Evolutionary conservation across 2,888 invertebrate genomes (phyloP).

Genomic region (Orthonychiurus folsomi): DNA sequence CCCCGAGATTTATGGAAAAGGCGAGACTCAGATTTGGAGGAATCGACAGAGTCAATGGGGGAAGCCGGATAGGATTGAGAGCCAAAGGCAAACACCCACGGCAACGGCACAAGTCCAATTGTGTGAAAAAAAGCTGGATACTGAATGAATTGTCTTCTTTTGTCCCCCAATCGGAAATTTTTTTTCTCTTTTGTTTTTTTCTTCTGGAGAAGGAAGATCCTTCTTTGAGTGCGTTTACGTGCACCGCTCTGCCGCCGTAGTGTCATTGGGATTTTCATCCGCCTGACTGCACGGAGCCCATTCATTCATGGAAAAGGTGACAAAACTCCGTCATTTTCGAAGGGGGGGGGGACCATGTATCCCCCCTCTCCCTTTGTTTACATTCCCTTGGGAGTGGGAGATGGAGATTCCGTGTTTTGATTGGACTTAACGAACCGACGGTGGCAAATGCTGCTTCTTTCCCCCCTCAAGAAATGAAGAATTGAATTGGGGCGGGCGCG

Average conservation of each 20-base stretch:
- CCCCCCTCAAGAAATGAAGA: too few species aligned
- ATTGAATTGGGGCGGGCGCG: too few species aligned
- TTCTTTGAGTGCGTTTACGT: too few species aligned
- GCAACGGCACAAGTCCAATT: background rate
- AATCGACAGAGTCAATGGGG: background rate
- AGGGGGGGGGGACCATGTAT: too few species aligned
- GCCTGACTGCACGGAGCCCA: background rate
- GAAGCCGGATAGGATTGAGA: too few species aligned
- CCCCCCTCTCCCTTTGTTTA: background rate
- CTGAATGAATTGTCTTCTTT: background rate
- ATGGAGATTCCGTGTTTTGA: background rate
- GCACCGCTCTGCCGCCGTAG: background rate
- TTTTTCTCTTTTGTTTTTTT: background rate
- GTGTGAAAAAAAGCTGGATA: background rate
- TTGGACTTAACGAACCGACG: background rate
- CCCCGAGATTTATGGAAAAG: conserved; percentile 1
- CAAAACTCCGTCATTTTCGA: too few species aligned
- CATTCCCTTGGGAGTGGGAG: background rate
- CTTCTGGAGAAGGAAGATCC: background rate
- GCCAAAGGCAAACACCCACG: too few species aligned
- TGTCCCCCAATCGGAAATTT: background rate
- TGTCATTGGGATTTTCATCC: background rate
- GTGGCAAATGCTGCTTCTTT: background rate
- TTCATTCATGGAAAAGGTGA: too few species aligned
- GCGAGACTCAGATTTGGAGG: background rate